These are phyloP conservation scores for Phylloscopus trochilus DNA, from an alignment of 2,113 vertebrate species.

Conservation along the genomic window DNA sequence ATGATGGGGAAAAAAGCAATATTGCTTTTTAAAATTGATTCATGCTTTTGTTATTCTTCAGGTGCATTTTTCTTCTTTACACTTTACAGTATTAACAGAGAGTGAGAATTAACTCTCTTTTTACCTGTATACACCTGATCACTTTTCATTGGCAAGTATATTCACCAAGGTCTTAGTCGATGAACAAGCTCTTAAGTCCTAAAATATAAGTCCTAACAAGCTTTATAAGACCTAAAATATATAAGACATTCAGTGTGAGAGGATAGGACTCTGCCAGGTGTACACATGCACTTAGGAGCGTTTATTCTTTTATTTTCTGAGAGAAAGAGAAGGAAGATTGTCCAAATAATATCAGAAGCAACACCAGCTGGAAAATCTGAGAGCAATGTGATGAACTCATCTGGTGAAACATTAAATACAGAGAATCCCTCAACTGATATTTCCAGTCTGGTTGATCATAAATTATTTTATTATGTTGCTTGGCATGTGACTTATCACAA, in stretches of 20 bases:
- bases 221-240: background rate
- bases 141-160: background rate
- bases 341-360: background rate
- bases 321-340: background rate
- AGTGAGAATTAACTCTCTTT: background rate
- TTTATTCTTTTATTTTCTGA: background rate
- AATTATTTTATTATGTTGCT: conserved; percentile 29
- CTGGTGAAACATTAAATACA: background rate
- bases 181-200: background rate
- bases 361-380: background rate
- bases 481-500: conserved; percentile 38
- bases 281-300: fast-evolving
- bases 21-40: background rate
- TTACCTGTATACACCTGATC: background rate
- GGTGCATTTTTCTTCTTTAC: background rate
- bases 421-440: background rate
- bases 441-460: background rate
- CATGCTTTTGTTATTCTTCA: background rate
- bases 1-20: background rate
- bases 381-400: background rate
- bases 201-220: background rate
- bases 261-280: background rate
- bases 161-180: background rate
- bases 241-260: background rate
- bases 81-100: background rate